Conservation (phyloP, 23 tunicate species). For the Ciona savignyi region DNA sequence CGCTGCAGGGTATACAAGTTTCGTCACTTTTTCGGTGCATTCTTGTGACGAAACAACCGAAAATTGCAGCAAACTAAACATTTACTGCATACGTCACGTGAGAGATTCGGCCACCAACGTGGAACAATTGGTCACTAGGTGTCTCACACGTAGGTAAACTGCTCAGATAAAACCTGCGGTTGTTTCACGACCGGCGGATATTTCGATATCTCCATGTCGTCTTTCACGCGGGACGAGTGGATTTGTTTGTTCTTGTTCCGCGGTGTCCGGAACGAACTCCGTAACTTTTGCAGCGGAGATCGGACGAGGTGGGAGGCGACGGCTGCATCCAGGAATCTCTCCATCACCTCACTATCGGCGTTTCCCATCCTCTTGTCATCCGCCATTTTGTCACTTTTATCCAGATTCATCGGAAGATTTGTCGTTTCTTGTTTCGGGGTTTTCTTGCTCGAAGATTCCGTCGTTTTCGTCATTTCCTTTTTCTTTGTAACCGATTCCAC, state of each 20-base stretch:
- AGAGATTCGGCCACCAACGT: too few relatives aligned
- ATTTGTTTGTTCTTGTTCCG: constrained; percentile 21
- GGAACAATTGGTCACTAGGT: too few relatives aligned
- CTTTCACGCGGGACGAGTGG: constrained; percentile 23
- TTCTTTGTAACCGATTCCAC: too few relatives aligned
- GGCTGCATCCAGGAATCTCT: constrained; percentile 39
- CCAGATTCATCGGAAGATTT: constrained; percentile 10
- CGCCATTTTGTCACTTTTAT: not conserved
- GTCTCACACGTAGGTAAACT: too few relatives aligned
- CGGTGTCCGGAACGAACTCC: constrained; percentile 42
- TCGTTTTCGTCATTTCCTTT: too few relatives aligned
- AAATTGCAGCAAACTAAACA: too few relatives aligned
- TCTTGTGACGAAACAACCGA: too few relatives aligned
- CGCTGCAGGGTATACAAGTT: too few relatives aligned
- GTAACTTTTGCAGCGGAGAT: constrained; percentile 36
- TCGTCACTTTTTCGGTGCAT: too few relatives aligned
- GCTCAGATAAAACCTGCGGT: too few relatives aligned
- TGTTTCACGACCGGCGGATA: too few relatives aligned
- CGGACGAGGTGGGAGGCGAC: constrained; percentile 15
- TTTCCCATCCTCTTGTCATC: constrained; percentile 10
- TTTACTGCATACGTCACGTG: too few relatives aligned
- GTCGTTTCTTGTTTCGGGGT: constrained; percentile 10
- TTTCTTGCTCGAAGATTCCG: constrained; percentile 1
- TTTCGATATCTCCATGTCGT: constrained; percentile 58
- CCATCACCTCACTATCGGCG: constrained; percentile 39